A percentile compares a stretch with the other conserved stretches of the same genome.
Conservation (phyloP, 2,797 vertebrate genomes). For the Falco rusticolus region DNA sequence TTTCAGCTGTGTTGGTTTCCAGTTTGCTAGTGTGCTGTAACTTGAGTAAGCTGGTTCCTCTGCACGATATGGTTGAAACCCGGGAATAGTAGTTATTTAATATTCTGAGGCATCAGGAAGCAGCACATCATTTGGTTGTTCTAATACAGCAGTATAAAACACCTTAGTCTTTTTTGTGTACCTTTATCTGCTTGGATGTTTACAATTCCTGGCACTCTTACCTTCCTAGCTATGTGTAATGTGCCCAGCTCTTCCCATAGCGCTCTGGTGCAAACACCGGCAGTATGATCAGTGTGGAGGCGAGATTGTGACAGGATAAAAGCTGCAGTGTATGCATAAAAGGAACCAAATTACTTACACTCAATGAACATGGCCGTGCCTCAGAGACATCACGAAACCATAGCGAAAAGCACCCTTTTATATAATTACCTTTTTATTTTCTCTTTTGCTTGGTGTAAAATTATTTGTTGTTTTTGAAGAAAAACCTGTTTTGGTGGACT, state of each 20-base stretch:
- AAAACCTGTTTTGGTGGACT: neutral
- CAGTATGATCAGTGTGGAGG: neutral
- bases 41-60: neutral
- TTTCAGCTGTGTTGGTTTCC: neutral
- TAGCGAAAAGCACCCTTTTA: neutral
- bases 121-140: neutral
- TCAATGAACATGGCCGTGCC: neutral
- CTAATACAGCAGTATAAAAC: neutral
- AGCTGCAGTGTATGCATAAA: conserved; percentile 7
- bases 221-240: neutral
- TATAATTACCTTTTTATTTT: conserved; percentile 14
- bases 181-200: neutral
- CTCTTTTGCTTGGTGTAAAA: neutral
- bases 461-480: neutral
- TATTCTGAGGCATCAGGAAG: neutral
- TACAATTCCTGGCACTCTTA: neutral
- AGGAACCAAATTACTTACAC: conserved; percentile 10
- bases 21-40: neutral
- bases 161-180: neutral
- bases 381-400: neutral
- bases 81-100: neutral
- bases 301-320: neutral
- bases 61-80: neutral
- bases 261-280: accelerated
- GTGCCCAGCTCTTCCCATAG: neutral